phyloP scores from a whole-genome alignment of 2,888 invertebrate species.

The Temnothorax unifasciatus region DNA sequence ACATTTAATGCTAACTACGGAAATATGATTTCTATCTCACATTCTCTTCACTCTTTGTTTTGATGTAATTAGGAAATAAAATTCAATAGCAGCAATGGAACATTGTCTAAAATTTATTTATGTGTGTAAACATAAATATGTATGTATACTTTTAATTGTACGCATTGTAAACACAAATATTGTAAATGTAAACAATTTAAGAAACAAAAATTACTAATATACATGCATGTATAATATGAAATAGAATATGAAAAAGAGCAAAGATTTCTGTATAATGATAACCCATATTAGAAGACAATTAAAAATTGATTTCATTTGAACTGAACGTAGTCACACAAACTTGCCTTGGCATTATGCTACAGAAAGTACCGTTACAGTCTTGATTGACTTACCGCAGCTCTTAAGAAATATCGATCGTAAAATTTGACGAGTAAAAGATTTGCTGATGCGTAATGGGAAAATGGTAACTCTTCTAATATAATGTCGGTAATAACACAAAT shows the following conservation, averaged over 20 bases:
- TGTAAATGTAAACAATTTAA: not conserved
- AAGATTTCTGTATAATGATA: not conserved
- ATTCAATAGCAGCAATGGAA: not conserved
- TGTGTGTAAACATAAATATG: not conserved
- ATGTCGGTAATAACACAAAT: not conserved
- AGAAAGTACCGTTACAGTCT: conserved; percentile 7
- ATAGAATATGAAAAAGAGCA: not conserved
- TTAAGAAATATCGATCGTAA: conserved; percentile 10
- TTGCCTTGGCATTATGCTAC: not conserved
- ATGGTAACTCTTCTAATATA: not conserved
- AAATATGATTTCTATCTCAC: not conserved
- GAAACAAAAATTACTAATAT: not conserved
- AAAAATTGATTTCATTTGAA: conserved; percentile 10
- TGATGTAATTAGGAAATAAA: not conserved
- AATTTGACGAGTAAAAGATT: not conserved
- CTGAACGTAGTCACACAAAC: not conserved
- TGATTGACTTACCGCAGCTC: not conserved
- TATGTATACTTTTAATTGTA: not conserved
- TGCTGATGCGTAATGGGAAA: not conserved
- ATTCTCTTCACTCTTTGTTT: conserved; percentile 14
- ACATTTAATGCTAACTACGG: not conserved
- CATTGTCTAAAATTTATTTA: not conserved
- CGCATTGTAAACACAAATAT: not conserved
- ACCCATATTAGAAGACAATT: not conserved
- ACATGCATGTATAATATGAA: not conserved